Percentiles rank a stretch among this genome's conserved stretches.
phyloP scores from a whole-genome alignment of 2,888 invertebrate genomes.

The Chloroclysta siterata region DNA sequence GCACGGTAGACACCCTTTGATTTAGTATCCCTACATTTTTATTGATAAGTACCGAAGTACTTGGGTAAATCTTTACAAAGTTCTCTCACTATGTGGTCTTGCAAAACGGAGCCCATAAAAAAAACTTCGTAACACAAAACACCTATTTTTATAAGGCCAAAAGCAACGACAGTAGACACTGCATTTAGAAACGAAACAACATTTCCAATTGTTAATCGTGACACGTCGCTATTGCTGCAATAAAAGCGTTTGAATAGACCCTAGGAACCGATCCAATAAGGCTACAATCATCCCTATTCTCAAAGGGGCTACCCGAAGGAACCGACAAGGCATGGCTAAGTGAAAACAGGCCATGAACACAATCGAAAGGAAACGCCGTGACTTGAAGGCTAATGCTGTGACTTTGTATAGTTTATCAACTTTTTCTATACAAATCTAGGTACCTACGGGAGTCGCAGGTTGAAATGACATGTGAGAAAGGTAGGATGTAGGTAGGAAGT shows the following conservation, averaged over 20 bases:
- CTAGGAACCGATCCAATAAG: conserved; percentile 14
- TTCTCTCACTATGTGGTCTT: too few species aligned
- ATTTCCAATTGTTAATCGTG: background rate
- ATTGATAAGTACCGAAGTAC: too few species aligned
- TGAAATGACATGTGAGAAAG: background rate
- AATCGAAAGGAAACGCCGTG: conserved; percentile 14
- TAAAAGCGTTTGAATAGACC: conserved; percentile 9
- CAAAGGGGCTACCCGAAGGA: conserved; percentile 10
- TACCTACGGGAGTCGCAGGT: background rate
- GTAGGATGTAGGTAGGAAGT: too few species aligned
- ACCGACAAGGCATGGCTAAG: conserved; percentile 7
- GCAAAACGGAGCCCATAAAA: too few species aligned
- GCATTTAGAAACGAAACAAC: background rate
- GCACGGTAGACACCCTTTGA: too few species aligned
- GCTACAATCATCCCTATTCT: conserved; percentile 23
- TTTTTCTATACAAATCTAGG: background rate
- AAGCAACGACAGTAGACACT: too few species aligned
- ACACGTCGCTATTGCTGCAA: conserved; percentile 1
- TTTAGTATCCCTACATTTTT: too few species aligned
- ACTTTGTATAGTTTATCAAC: background rate
- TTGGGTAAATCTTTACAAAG: too few species aligned
- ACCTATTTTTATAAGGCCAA: too few species aligned
- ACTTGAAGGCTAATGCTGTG: background rate
- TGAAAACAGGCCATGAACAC: conserved; percentile 16
- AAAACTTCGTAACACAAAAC: too few species aligned